A percentile compares a stretch with the other conserved stretches of the same genome.
These are phyloP conservation scores for Spondyliosoma cantharus DNA, from an alignment of 2,797 vertebrate genomes.

Conservation along the genomic window DNA sequence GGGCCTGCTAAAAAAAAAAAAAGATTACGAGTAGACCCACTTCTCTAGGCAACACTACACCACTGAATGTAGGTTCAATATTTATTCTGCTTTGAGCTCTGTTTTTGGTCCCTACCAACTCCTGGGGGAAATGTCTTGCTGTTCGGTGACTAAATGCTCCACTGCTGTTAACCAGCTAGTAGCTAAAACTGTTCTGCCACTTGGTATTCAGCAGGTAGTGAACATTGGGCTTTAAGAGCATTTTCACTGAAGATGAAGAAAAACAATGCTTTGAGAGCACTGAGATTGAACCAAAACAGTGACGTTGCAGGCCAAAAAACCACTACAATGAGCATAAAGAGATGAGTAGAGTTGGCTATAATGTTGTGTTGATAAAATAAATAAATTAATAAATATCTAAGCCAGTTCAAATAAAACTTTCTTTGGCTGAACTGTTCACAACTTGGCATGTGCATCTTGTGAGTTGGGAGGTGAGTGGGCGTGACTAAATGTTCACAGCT, in stretches of 20 bases:
- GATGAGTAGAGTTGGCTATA: background rate
- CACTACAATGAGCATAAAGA: background rate
- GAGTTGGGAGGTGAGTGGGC: slow-evolving; percentile 1
- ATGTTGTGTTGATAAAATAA: background rate
- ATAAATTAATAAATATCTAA: background rate
- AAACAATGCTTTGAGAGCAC: background rate
- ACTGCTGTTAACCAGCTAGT: background rate
- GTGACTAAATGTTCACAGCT: slow-evolving; percentile 7
- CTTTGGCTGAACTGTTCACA: slow-evolving; percentile 7
- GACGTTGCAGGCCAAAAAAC: background rate
- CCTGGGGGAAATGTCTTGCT: background rate
- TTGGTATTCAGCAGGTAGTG: background rate
- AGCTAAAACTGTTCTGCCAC: too few relatives aligned
- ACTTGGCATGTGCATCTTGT: background rate
- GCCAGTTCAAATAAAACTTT: slow-evolving; percentile 4
- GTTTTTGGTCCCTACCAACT: background rate
- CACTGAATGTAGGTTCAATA: background rate
- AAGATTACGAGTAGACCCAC: too few relatives aligned
- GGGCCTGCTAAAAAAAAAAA: too few relatives aligned
- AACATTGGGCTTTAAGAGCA: background rate
- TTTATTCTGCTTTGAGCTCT: background rate
- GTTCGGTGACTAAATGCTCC: background rate
- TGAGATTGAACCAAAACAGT: background rate
- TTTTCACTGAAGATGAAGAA: background rate
- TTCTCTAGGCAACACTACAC: too few relatives aligned